These are phyloP conservation scores for Macquaria ambigua DNA, from an alignment of 2,113 vertebrate species.

Conservation along the genomic window DNA sequence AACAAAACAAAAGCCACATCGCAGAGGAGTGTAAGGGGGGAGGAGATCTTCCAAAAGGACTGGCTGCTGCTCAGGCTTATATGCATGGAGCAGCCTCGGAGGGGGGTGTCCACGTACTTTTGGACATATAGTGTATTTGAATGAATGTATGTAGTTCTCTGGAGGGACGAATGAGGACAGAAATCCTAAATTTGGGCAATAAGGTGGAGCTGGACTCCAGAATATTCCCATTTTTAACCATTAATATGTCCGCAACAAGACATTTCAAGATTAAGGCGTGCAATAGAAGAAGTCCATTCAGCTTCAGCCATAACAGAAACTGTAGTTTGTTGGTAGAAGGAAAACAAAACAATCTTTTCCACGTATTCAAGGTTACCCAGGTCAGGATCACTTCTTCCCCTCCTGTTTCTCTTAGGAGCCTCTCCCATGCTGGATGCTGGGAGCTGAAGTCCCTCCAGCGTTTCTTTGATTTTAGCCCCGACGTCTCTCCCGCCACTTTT, in stretches of 20 bases:
- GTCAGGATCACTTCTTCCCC: background rate
- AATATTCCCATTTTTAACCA: background rate
- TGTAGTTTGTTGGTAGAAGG: background rate
- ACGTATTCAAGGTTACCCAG: background rate
- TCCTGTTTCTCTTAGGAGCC: background rate
- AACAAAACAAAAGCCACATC: no score
- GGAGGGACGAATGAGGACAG: no score
- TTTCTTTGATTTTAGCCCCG: background rate
- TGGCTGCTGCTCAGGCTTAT: background rate
- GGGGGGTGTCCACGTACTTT: background rate
- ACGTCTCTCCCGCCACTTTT: background rate
- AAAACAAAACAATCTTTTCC: background rate
- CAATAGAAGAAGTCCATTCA: background rate
- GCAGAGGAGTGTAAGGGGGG: no score
- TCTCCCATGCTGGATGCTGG: background rate
- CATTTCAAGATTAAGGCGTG: no score
- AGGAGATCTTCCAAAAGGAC: no score
- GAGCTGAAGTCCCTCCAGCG: background rate
- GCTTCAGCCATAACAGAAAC: background rate
- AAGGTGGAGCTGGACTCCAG: background rate
- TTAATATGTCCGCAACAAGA: background rate
- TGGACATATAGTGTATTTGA: background rate
- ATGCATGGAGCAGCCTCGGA: background rate
- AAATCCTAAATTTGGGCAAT: no score
- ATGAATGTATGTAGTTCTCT: no score